Base-by-base conservation (phyloP, 2,888 invertebrate genomes). In the Aphidius colemani region DNA sequence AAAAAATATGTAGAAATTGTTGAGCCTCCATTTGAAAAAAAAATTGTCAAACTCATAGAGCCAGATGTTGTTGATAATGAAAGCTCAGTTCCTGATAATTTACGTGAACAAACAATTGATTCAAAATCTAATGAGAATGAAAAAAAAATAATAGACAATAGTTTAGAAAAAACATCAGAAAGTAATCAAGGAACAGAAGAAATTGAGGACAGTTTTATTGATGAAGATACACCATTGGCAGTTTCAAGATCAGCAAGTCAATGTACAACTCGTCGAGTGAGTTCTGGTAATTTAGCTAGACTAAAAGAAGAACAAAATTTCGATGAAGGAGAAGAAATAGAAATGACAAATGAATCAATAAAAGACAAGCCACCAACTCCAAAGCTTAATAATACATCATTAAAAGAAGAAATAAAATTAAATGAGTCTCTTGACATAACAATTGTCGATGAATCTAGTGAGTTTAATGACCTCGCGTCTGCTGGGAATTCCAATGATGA, bases 131-230 rank as follows among this genome's bases (percentile, higher is more conserved):
- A 70, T 70, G 57, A 49, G 59, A 55, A 77, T 78, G 76, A 82
- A 81, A 46, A 48, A 7, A 11, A 41, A 13, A 44, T 13, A 41
- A 75, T 72, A 71, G 13, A 72, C 78, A 64, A 86, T 86, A 75
- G 88, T 87, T 1, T n/a, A 53, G 40, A 60, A 8, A 60, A 60
- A 18, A 41, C 7, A 41, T 50, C 45, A 9, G 46, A 48, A n/a
- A 46, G 50, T 46, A 58, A 64, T 46, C 58, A 61, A 41, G 64
- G 48, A 44, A 48, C 66, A 7, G 66, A 66, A 7, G 65, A 65
- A 45, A 51, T 65, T 43, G 67, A 69, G 41, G 66, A 67, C 10
- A 67, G 58, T 49, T 64, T 62, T 13, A 53, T 50, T 6, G 69
- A 67, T 3, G 68, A 69, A 9, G 66, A 70, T 7, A 66, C 64